These are phyloP conservation scores for Euborellia annulipes DNA, from an alignment of 1,140 invertebrate species.

Conservation along the genomic window DNA sequence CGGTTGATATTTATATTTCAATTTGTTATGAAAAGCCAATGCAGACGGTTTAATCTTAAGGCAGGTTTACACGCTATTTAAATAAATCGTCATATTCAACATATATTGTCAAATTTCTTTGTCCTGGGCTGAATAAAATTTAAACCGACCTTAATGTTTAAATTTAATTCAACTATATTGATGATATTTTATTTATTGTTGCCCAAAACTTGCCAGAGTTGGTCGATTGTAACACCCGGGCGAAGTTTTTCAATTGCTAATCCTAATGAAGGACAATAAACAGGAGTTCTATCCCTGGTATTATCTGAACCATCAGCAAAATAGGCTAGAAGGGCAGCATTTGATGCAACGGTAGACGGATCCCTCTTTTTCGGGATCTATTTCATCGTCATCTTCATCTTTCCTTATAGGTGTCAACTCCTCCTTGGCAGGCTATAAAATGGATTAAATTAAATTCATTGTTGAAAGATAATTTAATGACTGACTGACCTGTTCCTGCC, in stretches of 20 bases:
- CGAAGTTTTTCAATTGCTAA: constrained; percentile 69
- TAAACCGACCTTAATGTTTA: no score
- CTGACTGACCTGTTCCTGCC: constrained; percentile 33
- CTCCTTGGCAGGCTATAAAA: constrained; percentile 9
- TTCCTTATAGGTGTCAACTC: constrained; percentile 14
- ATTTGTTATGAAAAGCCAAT: no score
- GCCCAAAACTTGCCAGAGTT: constrained; percentile 40
- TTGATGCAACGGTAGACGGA: constrained; percentile 51
- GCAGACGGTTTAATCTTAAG: no score
- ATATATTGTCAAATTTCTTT: no score
- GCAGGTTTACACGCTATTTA: no score
- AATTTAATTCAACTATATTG: no score
- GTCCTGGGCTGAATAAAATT: no score
- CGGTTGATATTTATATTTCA: no score
- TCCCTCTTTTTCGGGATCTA: constrained; percentile 57
- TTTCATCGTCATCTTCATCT: constrained; percentile 38
- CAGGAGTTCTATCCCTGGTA: constrained; percentile 40
- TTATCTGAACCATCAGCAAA: constrained; percentile 45
- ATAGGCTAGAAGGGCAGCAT: constrained; percentile 57
- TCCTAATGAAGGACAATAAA: constrained; percentile 61
- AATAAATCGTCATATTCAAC: no score
- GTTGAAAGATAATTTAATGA: no score
- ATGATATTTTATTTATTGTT: no score
- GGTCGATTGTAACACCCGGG: constrained; percentile 65
- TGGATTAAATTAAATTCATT: constrained; percentile 9